Evolutionary conservation across 2,797 vertebrate species (phyloP), one percentile per base, ranked within the genome.

Genomic region (Lindbergichthys nudifrons): DNA sequence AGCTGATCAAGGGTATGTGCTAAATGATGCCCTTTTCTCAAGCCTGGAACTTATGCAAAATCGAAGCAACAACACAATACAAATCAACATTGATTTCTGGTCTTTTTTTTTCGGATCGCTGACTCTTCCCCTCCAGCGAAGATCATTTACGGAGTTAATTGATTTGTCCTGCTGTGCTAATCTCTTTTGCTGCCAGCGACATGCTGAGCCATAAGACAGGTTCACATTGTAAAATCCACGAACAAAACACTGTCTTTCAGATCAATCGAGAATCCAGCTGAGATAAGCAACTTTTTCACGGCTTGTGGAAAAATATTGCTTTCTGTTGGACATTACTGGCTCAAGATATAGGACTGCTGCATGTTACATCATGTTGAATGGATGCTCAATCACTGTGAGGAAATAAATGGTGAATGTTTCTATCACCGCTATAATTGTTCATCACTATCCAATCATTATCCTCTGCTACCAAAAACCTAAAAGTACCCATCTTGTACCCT

Each of bases 81-180:
- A 72, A 82, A 81, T 80, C 64, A 69, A 62, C 66, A 82, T 75
- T 76, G 74, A 88, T 89, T 60, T 74, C 66, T 46, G 59, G 57
- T 80, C 75, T 84, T 83, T 88, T 62, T 76, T 84, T 76, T 68
- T 73, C 45, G 41, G 77, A 41, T 75, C 54, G 81, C 61, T 41
- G 65, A 65, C 46, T 75, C 59, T 60, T 82, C 61, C 65, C 86
- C 68, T 62, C 79, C 8, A 39, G 75, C 51, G 42, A 81, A 79
- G 76, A 82, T 90, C 81, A 80, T 81, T 87, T 84, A 76, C 79
- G 70, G 86, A 85, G 70, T 76, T 87, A 89, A 92, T 90, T 89
- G 89, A 93, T 91, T 91, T 69, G 53, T 83, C 84, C 75, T 30
- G 74, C 88, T 92, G 82, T 57, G 81, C 69, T 70, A 54, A 75